A percentile compares a stretch with the other conserved stretches of the same genome.
phyloP scores from a whole-genome alignment of 2,113 vertebrate genomes.

The Leucopternis melanops region DNA sequence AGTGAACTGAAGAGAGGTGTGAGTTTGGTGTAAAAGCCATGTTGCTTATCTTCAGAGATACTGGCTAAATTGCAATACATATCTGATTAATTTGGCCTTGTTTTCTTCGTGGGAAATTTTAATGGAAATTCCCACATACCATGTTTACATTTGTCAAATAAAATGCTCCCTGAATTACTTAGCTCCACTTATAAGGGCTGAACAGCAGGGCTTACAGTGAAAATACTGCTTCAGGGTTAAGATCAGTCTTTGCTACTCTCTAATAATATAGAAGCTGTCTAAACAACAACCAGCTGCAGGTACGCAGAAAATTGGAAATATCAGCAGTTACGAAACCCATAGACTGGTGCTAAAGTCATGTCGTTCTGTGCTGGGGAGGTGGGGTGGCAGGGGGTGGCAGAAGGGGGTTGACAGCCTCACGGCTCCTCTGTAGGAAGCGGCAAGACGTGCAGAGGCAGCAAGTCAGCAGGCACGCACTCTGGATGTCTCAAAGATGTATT shows the following conservation, averaged over 20 bases:
- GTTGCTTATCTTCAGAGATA: background rate
- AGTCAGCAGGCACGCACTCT: rapidly evolving
- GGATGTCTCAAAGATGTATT: background rate
- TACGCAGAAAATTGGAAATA: background rate
- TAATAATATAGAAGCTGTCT: background rate
- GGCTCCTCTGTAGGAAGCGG: background rate
- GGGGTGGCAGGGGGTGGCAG: background rate
- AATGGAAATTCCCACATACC: background rate
- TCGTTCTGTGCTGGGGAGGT: background rate
- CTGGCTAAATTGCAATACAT: background rate
- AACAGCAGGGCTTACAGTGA: background rate
- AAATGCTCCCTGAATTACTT: background rate
- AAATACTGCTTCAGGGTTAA: background rate
- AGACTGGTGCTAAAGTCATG: background rate
- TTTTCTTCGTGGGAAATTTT: background rate
- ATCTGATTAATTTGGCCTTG: background rate
- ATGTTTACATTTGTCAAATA: background rate
- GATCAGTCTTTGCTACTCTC: background rate
- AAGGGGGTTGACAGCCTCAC: background rate
- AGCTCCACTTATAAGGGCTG: background rate
- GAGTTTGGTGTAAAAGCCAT: background rate
- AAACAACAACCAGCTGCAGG: background rate
- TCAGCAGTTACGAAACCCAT: background rate
- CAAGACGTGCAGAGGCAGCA: background rate
- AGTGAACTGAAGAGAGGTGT: background rate